phyloP scores from a whole-genome alignment of 2,113 vertebrate genomes.

The Clinocottus analis region DNA sequence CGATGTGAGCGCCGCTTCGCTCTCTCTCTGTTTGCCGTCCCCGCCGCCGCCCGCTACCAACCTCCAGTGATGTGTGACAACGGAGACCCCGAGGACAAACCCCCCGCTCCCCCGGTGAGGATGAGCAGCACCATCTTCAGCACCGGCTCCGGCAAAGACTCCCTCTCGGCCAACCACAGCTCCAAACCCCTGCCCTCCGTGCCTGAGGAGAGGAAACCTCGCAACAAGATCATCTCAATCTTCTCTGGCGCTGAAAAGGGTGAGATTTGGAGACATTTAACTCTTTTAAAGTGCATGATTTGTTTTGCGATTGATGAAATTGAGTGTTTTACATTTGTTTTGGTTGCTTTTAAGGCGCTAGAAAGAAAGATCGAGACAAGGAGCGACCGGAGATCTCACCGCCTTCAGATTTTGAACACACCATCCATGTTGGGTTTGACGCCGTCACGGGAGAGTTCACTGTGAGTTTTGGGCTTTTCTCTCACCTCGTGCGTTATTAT shows the following conservation, averaged over 20 bases:
- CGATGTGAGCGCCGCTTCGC: conserved; percentile 63
- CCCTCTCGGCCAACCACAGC: conserved; percentile 91
- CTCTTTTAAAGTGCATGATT: too few species aligned
- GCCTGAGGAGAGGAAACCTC: conserved; percentile 94
- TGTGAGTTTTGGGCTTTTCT: conserved; percentile 83
- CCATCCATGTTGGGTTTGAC: conserved; percentile 98
- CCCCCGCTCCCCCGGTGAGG: conserved; percentile 96
- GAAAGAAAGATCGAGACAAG: conserved; percentile 94
- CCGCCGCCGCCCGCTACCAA: conserved; percentile 36
- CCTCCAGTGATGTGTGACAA: conserved; percentile 91
- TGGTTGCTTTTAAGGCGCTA: conserved; percentile 84
- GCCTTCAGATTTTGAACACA: conserved; percentile 97
- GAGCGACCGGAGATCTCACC: conserved; percentile 97
- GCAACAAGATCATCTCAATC: conserved; percentile 97
- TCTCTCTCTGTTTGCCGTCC: conserved; percentile 50
- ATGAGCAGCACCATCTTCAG: conserved; percentile 94
- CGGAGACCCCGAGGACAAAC: conserved; percentile 96
- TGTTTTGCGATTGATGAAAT: neutral
- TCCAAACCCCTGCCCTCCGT: conserved; percentile 96
- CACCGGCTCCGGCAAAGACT: conserved; percentile 89
- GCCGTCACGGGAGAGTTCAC: conserved; percentile 98
- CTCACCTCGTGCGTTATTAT: neutral
- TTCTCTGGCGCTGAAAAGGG: conserved; percentile 95
- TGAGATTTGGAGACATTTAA: conserved; percentile 42
- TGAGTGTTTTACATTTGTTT: neutral